Evolutionary conservation across 2,888 invertebrate genomes (phyloP).

Genomic region (Brenthis daphne): DNA sequence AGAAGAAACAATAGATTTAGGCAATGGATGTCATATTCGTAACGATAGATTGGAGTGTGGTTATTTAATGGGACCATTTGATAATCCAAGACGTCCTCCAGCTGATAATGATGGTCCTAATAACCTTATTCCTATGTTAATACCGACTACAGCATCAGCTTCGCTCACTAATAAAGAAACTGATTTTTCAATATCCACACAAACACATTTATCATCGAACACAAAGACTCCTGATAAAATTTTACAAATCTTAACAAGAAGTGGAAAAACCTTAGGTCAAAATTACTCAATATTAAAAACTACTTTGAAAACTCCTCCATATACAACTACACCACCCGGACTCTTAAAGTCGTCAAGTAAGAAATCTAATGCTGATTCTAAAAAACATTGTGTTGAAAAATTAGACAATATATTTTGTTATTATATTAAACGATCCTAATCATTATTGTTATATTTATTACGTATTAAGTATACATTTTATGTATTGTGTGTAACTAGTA

Average conservation of each 20-base stretch:
- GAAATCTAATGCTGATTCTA: constrained; percentile 4
- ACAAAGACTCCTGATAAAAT: neutral
- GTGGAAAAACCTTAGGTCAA: neutral
- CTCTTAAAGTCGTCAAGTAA: neutral
- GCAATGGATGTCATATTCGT: constrained; percentile 56
- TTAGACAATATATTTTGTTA: constrained; percentile 56
- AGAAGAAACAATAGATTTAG: constrained; percentile 47
- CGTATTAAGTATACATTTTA: no score
- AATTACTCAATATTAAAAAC: constrained; percentile 7
- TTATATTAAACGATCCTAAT: constrained; percentile 17
- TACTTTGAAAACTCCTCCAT: constrained; percentile 2
- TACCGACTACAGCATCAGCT: neutral
- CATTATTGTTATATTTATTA: neutral
- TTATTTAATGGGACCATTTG: constrained; percentile 48
- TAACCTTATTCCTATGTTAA: neutral
- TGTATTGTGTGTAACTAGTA: no score
- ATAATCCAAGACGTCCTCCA: constrained; percentile 42
- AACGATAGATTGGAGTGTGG: constrained; percentile 70
- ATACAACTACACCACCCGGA: neutral
- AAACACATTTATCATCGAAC: neutral
- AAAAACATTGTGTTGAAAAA: constrained; percentile 53
- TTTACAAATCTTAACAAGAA: neutral
- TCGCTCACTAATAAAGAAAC: neutral
- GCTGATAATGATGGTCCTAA: constrained; percentile 24
- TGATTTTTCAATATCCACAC: neutral